Conservation (phyloP, 53 echinoderm and acorn worm species). For the Paelopatides confundens region DNA sequence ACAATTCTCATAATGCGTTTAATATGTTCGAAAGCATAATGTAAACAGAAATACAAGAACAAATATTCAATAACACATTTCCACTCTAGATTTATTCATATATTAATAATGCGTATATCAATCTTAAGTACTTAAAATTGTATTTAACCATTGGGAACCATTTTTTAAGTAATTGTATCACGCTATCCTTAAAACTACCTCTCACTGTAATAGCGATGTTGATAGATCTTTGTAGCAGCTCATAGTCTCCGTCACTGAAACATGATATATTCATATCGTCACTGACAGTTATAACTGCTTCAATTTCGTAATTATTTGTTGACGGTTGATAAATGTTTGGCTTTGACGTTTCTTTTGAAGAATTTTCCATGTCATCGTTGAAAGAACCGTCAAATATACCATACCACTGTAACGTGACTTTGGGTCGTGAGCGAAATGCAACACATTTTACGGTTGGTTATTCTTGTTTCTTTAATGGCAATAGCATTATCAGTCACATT, state of each 20-base stretch:
- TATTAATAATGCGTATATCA: too few relatives aligned
- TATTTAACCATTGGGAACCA: too few relatives aligned
- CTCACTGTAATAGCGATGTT: not conserved
- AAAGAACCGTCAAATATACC: not conserved
- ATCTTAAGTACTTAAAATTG: too few relatives aligned
- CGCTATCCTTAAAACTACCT: too few relatives aligned
- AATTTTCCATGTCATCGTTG: not conserved
- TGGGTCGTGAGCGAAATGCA: not conserved
- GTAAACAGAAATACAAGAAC: too few relatives aligned
- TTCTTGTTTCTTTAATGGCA: not conserved
- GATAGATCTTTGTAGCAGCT: not conserved
- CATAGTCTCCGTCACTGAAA: not conserved
- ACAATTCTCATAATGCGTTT: too few relatives aligned
- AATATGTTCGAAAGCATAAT: too few relatives aligned
- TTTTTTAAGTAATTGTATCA: too few relatives aligned
- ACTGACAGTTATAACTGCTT: not conserved
- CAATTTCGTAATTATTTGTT: not conserved
- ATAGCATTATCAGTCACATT: not conserved
- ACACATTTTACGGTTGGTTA: not conserved
- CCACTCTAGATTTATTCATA: too few relatives aligned
- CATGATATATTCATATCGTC: not conserved
- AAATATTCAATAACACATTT: too few relatives aligned
- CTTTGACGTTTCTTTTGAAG: not conserved
- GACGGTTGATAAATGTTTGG: not conserved
- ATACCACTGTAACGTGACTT: not conserved